These are phyloP conservation scores for Istiophorus platypterus DNA, from an alignment of 2,113 vertebrate species.

Conservation along the genomic window DNA sequence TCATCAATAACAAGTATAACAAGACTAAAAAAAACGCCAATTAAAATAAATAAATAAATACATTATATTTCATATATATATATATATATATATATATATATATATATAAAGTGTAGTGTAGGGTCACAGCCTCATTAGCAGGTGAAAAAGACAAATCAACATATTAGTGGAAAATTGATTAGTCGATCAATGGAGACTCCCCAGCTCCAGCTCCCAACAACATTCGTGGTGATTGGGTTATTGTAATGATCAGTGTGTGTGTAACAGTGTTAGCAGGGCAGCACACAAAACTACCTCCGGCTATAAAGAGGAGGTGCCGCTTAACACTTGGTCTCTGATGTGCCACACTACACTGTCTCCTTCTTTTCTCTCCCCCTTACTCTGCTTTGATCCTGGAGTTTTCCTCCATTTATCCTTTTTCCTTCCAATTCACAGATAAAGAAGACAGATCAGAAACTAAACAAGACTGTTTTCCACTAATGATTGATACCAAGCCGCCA, in stretches of 20 bases:
- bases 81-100: too few species aligned
- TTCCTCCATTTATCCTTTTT: not conserved
- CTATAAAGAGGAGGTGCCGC: not conserved
- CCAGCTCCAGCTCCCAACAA: conserved; percentile 1
- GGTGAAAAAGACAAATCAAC: conserved; percentile 48
- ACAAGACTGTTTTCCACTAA: conserved; percentile 5
- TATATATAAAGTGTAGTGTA: too few species aligned
- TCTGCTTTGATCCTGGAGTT: conserved; percentile 3
- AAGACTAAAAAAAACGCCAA: not conserved
- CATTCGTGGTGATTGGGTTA: conserved; percentile 19
- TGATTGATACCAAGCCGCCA: conserved; percentile 21
- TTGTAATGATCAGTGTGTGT: conserved; percentile 14
- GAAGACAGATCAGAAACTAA: conserved; percentile 19
- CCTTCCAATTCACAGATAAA: conserved; percentile 27
- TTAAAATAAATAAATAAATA: not conserved
- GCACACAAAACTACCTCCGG: conserved; percentile 32
- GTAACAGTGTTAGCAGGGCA: conserved; percentile 21
- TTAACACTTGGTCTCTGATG: conserved; percentile 15
- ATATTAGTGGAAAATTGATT: conserved; percentile 51
- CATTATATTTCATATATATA: too few species aligned
- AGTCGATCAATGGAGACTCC: conserved; percentile 37
- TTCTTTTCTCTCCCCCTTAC: conserved; percentile 14
- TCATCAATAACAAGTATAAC: not conserved
- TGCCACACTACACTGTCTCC: not conserved
- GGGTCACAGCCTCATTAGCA: conserved; percentile 59